Conservation (phyloP, 2,113 vertebrate genomes). For the Tonatia bakeri region DNA sequence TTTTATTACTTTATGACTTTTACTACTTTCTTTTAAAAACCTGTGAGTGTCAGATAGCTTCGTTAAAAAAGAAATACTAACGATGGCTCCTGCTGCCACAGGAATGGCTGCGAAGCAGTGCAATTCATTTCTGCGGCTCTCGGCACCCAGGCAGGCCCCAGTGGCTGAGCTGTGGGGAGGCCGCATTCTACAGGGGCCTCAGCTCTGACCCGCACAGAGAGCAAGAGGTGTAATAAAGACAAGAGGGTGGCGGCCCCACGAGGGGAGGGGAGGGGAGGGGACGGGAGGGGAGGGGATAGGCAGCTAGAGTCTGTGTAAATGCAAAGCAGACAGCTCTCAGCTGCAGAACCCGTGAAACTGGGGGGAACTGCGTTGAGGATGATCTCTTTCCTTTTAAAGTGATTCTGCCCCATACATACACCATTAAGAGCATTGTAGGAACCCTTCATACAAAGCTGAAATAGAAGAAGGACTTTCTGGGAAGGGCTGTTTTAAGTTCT, state of each 20-base stretch:
- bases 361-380: background rate
- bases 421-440: background rate
- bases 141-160: too few relatives aligned
- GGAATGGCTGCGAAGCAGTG: background rate
- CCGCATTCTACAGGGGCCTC: background rate
- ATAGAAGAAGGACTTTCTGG: background rate
- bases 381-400: background rate
- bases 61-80: background rate
- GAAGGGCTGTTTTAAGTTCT: background rate
- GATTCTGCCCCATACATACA: background rate
- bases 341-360: background rate
- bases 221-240: background rate
- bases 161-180: background rate
- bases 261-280: too few relatives aligned
- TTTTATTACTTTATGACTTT: background rate
- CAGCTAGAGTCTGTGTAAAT: background rate
- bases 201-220: background rate
- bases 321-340: background rate
- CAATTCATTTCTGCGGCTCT: background rate
- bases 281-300: background rate
- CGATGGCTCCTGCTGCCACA: background rate
- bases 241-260: background rate
- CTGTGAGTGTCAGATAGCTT: background rate
- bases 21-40: background rate
- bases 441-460: background rate